A percentile compares a stretch with the other conserved stretches of the same genome.
These are phyloP conservation scores for Microcebus jonahi DNA, from an alignment of 2,113 vertebrate species.

Conservation along the genomic window DNA sequence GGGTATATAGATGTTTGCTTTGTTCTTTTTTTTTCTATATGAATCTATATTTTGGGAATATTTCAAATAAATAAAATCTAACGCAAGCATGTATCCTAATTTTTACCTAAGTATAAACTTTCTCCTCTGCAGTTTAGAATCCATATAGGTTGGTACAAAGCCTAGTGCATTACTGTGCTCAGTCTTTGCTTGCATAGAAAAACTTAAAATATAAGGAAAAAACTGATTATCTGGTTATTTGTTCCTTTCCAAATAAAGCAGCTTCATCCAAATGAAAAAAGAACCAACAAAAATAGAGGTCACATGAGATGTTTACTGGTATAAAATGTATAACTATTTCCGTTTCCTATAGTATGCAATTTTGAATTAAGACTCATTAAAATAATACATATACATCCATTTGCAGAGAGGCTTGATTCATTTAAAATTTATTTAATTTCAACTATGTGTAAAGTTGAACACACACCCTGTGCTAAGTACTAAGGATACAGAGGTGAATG, in stretches of 20 bases:
- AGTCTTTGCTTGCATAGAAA: background rate
- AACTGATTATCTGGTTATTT: conserved; percentile 1
- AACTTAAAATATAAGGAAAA: background rate
- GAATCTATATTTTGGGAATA: conserved; percentile 13
- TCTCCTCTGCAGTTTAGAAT: background rate
- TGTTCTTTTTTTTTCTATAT: background rate
- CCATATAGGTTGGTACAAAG: background rate
- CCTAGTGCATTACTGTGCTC: background rate
- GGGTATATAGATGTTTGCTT: background rate
- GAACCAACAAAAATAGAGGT: conserved; percentile 8
- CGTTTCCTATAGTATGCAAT: background rate
- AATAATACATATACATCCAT: background rate
- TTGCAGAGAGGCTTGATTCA: background rate
- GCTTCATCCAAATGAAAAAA: conserved; percentile 40
- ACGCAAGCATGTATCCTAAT: background rate
- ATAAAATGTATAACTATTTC: conserved; percentile 35
- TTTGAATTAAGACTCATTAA: conserved; percentile 21
- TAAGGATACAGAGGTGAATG: background rate
- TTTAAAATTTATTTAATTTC: conserved; percentile 26
- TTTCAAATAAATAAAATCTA: background rate
- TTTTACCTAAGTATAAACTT: conserved; percentile 32
- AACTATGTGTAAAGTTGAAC: background rate
- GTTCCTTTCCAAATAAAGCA: conserved; percentile 35
- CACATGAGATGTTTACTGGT: conserved; percentile 9
- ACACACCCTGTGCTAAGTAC: background rate